phyloP scores from a whole-genome alignment of 2,888 invertebrate species.

The Hirtodrosophila trivittata region DNA sequence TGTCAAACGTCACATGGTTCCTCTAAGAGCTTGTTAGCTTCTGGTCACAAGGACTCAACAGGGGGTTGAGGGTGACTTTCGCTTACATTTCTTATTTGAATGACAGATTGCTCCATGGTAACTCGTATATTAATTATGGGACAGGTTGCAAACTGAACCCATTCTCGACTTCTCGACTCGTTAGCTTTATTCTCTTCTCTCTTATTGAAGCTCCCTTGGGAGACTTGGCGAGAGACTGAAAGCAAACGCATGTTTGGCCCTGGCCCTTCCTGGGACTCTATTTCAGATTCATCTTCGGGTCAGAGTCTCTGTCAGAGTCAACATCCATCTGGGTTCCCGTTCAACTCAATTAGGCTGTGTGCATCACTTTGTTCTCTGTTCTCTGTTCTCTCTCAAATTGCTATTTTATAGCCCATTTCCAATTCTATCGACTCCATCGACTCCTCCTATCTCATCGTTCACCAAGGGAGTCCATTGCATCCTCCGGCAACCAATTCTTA shows the following conservation, averaged over 20 bases:
- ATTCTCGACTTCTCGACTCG: constrained; percentile 8
- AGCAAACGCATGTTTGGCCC: constrained; percentile 34
- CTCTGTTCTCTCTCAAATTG: not conserved
- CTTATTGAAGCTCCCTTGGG: constrained; percentile 37
- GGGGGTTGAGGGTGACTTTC: constrained; percentile 21
- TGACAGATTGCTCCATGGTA: constrained; percentile 55
- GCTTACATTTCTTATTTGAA: constrained; percentile 22
- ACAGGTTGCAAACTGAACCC: constrained; percentile 35
- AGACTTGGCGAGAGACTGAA: constrained; percentile 38
- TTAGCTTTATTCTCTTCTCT: constrained; percentile 32
- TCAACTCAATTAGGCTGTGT: constrained; percentile 30
- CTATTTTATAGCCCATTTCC: constrained; percentile 4
- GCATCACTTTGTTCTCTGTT: constrained; percentile 40
- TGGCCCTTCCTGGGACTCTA: constrained; percentile 10
- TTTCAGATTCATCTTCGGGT: constrained; percentile 25
- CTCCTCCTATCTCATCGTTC: constrained; percentile 48
- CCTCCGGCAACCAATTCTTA: constrained; percentile 39
- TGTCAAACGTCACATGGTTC: constrained; percentile 21
- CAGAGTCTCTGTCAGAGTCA: not conserved
- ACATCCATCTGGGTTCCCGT: constrained; percentile 7
- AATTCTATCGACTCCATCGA: constrained; percentile 24
- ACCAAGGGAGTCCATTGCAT: constrained; percentile 23
- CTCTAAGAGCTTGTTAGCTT: constrained; percentile 20
- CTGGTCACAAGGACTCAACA: constrained; percentile 6
- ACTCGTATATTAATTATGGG: constrained; percentile 69